phyloP scores from a whole-genome alignment of 2,113 vertebrate genomes.

The Eleginops maclovinus region DNA sequence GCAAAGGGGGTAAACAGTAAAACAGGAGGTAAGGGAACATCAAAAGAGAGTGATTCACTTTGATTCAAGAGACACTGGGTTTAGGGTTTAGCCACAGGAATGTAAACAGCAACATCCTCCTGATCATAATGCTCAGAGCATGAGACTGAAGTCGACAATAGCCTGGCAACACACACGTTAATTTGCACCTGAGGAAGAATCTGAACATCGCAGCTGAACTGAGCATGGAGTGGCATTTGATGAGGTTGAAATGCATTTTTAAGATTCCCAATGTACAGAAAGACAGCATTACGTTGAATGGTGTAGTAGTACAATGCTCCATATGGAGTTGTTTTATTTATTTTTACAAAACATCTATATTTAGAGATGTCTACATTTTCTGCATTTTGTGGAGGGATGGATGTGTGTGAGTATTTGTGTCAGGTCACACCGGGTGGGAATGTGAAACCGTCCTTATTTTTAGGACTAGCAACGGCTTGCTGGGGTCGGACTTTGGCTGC shows the following conservation, averaged over 20 bases:
- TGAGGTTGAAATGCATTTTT: not conserved
- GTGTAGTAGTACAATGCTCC: not conserved
- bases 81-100: slow-evolving; percentile 21
- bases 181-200: not conserved
- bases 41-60: slow-evolving; percentile 14
- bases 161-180: not conserved
- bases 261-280: not conserved
- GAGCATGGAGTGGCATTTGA: not conserved
- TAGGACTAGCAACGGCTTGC: not conserved
- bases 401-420: not conserved
- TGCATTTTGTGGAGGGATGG: too few relatives aligned
- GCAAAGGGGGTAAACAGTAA: slow-evolving; percentile 20
- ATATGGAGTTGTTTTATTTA: not conserved
- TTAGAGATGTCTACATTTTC: not conserved
- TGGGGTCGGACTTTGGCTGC: not conserved
- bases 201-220: not conserved
- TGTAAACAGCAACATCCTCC: slow-evolving; percentile 19
- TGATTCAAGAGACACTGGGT: slow-evolving; percentile 13
- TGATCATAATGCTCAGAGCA: not conserved
- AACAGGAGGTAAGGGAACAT: slow-evolving; percentile 29
- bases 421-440: not conserved
- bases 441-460: slow-evolving; percentile 22
- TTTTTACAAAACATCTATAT: not conserved
- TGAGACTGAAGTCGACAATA: not conserved
- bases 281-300: not conserved